Conservation (phyloP, 2,797 vertebrate species). For the Ispidina lecontei region DNA sequence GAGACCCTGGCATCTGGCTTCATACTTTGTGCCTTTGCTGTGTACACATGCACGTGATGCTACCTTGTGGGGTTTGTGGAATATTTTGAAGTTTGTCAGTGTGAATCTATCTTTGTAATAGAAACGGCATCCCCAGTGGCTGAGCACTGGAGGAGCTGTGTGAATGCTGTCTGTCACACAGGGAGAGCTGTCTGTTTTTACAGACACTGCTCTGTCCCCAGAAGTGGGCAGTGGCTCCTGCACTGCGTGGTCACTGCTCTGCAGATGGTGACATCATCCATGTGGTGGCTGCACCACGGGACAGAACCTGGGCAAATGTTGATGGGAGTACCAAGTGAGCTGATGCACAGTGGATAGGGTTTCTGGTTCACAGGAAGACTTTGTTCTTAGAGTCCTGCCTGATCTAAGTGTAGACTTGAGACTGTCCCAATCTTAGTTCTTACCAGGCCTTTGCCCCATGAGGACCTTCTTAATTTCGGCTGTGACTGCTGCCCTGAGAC, state of each 20-base stretch:
- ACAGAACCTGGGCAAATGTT: background rate
- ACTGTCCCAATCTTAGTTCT: background rate
- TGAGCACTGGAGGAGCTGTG: background rate
- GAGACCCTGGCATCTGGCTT: background rate
- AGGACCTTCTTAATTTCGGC: background rate
- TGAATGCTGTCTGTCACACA: background rate
- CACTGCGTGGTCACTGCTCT: background rate
- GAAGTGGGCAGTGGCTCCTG: background rate
- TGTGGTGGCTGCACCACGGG: background rate
- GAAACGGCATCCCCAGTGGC: background rate
- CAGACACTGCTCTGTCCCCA: background rate
- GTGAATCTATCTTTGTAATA: background rate
- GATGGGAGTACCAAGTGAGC: background rate
- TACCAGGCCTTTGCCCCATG: background rate
- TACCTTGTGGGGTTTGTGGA: background rate
- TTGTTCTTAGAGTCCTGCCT: background rate
- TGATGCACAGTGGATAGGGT: background rate
- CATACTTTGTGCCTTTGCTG: background rate
- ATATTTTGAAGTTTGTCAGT: background rate
- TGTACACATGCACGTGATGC: rapidly evolving
- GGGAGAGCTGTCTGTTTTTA: background rate
- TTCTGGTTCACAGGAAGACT: background rate
- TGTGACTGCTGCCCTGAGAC: background rate
- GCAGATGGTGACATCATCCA: too few species aligned
- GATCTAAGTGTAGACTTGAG: background rate